A percentile compares a stretch with the other conserved stretches of the same genome.
These are phyloP conservation scores for Stegophylla sp. DNA, from an alignment of 2,888 invertebrate species.

Conservation along the genomic window DNA sequence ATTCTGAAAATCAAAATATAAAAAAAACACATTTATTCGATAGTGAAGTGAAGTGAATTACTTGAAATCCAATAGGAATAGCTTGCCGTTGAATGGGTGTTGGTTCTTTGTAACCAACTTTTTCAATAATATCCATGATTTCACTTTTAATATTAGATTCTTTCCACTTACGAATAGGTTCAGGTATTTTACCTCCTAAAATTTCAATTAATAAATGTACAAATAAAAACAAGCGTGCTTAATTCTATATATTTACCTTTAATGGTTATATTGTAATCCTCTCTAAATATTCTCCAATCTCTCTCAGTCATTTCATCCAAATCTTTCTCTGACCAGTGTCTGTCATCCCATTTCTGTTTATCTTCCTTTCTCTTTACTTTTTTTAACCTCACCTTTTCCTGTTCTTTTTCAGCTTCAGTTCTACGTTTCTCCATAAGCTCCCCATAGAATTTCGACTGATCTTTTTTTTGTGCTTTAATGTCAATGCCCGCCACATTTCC, in stretches of 20 bases:
- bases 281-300: constrained; percentile 99
- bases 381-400: constrained; percentile 75
- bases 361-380: constrained; percentile 95
- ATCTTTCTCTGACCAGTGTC: constrained; percentile 98
- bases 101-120: constrained; percentile 96
- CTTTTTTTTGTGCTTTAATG: constrained; percentile 92
- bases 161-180: constrained; percentile 93
- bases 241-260: constrained; percentile 71
- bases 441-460: constrained; percentile 96
- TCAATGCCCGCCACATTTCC: constrained; percentile 98
- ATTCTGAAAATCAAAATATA: constrained; percentile 71
- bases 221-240: constrained; percentile 4
- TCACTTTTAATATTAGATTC: constrained; percentile 90
- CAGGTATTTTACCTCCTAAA: constrained; percentile 88
- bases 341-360: constrained; percentile 97
- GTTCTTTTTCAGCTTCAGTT: constrained; percentile 75
- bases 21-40: neutral
- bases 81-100: constrained; percentile 99
- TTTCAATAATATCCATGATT: constrained; percentile 89
- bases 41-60: constrained; percentile 55
- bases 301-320: constrained; percentile 96
- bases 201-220: constrained; percentile 61
- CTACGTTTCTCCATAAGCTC: constrained; percentile 92
- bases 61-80: constrained; percentile 87
- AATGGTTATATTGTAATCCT: constrained; percentile 98